A percentile compares a stretch with the other conserved stretches of the same genome.
phyloP scores from a whole-genome alignment of 1,140 invertebrate genomes.

The Brachionus plicatilis region DNA sequence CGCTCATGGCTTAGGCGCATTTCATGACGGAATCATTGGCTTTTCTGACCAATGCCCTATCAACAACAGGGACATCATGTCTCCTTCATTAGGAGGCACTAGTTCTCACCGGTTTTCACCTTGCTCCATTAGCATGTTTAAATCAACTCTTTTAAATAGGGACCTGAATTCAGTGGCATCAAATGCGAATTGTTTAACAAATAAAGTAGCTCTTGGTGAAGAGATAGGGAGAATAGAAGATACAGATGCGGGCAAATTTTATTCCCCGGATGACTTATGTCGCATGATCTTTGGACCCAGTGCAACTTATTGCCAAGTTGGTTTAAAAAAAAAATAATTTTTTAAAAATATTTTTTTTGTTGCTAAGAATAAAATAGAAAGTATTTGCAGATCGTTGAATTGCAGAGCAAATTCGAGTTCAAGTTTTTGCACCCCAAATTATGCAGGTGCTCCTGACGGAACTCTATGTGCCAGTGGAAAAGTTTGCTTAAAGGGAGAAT shows the following conservation, averaged over 20 bases:
- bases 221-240: neutral
- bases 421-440: neutral
- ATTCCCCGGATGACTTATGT: neutral
- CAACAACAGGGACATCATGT: neutral
- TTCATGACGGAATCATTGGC: conserved; percentile 8
- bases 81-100: neutral
- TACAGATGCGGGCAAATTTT: neutral
- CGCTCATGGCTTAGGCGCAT: neutral
- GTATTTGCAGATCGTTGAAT: neutral
- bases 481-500: neutral
- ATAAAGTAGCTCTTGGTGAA: neutral
- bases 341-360: neutral
- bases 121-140: conserved; percentile 12
- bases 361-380: neutral
- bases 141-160: neutral
- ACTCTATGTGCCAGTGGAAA: conserved; percentile 7
- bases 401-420: neutral
- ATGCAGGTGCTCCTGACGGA: neutral
- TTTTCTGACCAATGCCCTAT: neutral
- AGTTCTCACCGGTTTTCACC: neutral
- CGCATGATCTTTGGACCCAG: neutral
- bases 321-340: neutral
- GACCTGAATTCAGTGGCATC: neutral
- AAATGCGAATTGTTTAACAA: neutral
- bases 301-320: neutral